Evolutionary conservation across 2,888 invertebrate species (phyloP).

Genomic region (Meteorus colon): DNA sequence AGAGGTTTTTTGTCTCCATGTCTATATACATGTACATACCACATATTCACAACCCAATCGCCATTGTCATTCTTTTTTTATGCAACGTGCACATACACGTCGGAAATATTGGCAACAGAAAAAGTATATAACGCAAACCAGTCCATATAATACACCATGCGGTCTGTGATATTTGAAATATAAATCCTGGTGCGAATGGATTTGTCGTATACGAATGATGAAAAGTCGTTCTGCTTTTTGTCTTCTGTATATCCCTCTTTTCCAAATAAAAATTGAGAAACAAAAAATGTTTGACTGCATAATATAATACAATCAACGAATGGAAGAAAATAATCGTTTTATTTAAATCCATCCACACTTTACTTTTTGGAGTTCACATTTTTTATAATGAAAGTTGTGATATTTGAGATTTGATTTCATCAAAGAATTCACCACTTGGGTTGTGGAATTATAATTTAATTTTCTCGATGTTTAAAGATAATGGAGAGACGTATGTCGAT

Average conservation of each 20-base stretch:
- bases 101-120: slow-evolving; percentile 40
- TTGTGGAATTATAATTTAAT: too few species aligned
- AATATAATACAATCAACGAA: not conserved
- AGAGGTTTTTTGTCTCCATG: slow-evolving; percentile 29
- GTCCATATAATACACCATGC: slow-evolving; percentile 35
- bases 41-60: slow-evolving; percentile 38
- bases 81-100: slow-evolving; percentile 39
- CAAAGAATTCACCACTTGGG: too few species aligned
- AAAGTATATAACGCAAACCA: not conserved
- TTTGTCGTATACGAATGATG: slow-evolving; percentile 36
- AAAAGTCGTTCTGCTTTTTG: slow-evolving; percentile 36
- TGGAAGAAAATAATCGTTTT: not conserved
- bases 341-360: not conserved
- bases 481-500: too few species aligned
- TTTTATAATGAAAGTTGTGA: too few species aligned
- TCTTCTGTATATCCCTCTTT: slow-evolving; percentile 7
- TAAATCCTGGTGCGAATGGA: slow-evolving; percentile 47
- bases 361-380: too few species aligned
- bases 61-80: slow-evolving; percentile 34
- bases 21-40: not conserved
- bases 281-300: not conserved
- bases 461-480: too few species aligned
- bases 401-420: too few species aligned
- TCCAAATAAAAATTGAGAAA: too few species aligned
- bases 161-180: slow-evolving; percentile 49